A percentile compares a stretch with the other conserved stretches of the same genome.
phyloP scores from a whole-genome alignment of 2,797 vertebrate species.

The Oophaga sylvatica region DNA sequence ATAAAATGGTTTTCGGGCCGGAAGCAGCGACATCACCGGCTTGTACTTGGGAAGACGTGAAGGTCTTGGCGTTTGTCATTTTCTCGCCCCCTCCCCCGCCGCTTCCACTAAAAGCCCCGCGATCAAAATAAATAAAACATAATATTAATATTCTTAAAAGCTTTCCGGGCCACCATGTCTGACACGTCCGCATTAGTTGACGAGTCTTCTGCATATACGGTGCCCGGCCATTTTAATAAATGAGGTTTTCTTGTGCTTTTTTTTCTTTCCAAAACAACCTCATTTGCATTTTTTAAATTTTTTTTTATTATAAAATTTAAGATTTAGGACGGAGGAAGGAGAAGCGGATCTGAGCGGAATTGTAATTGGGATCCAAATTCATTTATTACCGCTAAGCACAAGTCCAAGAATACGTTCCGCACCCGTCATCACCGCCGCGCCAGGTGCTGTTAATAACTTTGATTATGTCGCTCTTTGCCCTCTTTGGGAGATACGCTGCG shows the following conservation, averaged over 20 bases:
- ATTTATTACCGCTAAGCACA: neutral
- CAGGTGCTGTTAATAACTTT: neutral
- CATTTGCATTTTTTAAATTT: slow-evolving; percentile 23
- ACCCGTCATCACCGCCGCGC: neutral
- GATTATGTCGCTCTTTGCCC: neutral
- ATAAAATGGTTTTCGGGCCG: neutral
- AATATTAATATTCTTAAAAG: slow-evolving; percentile 58
- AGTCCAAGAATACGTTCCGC: neutral
- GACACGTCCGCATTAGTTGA: slow-evolving; percentile 21
- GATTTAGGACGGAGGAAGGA: neutral
- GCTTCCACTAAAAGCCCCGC: slow-evolving; percentile 36
- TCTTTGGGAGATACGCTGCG: neutral
- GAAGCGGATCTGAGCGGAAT: neutral
- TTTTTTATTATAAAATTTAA: neutral
- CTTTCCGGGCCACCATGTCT: slow-evolving; percentile 24
- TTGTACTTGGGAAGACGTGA: slow-evolving; percentile 17
- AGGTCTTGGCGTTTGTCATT: neutral
- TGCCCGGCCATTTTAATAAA: slow-evolving; percentile 25
- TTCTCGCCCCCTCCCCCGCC: neutral
- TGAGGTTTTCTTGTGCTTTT: neutral
- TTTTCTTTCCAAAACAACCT: slow-evolving; percentile 33
- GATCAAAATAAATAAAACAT: slow-evolving; percentile 57
- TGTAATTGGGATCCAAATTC: neutral
- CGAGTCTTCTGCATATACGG: neutral
- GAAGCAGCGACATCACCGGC: neutral